phyloP scores from a whole-genome alignment of 2,888 invertebrate genomes.

The Leucozona laternaria region DNA sequence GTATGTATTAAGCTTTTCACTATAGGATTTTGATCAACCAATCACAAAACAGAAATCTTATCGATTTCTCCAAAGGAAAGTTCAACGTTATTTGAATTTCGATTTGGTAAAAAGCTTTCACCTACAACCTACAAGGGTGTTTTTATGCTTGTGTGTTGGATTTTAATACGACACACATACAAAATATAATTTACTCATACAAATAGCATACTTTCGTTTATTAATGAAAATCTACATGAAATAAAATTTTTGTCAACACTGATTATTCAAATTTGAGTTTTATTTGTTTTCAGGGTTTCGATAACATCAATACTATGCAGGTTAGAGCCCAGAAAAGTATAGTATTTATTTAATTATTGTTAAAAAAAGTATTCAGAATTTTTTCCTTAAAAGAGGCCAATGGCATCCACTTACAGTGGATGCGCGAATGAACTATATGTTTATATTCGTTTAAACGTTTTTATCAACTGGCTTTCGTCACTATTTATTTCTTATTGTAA shows the following conservation, averaged over 20 bases:
- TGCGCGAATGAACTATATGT: no score
- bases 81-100: slow-evolving; percentile 50
- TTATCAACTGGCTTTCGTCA: no score
- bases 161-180: background rate
- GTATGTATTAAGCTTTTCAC: slow-evolving; percentile 50
- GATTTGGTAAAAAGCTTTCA: slow-evolving; percentile 48
- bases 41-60: slow-evolving; percentile 58
- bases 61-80: slow-evolving; percentile 69
- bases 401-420: no score
- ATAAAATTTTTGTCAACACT: slow-evolving; percentile 19
- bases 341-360: background rate
- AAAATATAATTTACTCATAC: background rate
- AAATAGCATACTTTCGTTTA: slow-evolving; percentile 2
- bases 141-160: slow-evolving; percentile 6
- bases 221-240: slow-evolving; percentile 26
- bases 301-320: background rate
- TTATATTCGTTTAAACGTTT: no score
- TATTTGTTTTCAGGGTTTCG: background rate
- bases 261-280: slow-evolving; percentile 21
- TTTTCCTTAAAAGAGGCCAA: no score
- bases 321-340: background rate
- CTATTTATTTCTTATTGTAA: no score
- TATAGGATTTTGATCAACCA: slow-evolving; percentile 48
- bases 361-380: no score
- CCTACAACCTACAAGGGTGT: slow-evolving; percentile 31